A percentile compares a stretch with the other conserved stretches of the same genome.
phyloP scores from a whole-genome alignment of 1,140 invertebrate genomes.

The Brachionus sp. region DNA sequence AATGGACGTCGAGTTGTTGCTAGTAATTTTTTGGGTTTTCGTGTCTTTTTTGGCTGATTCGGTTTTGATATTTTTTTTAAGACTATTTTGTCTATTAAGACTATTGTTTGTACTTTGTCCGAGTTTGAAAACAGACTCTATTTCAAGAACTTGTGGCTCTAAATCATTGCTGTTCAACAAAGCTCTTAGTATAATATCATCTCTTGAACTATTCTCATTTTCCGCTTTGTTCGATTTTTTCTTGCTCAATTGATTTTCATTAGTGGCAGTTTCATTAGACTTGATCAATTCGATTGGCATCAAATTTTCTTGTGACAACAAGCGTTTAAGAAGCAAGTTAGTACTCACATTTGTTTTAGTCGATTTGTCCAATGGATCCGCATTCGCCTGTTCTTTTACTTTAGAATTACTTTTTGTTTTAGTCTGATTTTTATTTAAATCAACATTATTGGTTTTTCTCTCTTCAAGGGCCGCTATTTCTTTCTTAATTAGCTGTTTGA shows the following conservation, averaged over 20 bases:
- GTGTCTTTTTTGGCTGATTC: background rate
- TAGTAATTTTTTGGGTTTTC: background rate
- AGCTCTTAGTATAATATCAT: conserved; percentile 28
- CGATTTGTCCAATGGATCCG: background rate
- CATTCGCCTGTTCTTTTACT: background rate
- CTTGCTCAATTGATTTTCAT: background rate
- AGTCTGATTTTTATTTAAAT: background rate
- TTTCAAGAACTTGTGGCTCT: conserved; percentile 12
- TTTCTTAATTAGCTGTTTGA: conserved; percentile 20
- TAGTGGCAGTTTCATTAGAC: background rate
- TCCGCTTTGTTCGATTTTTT: background rate
- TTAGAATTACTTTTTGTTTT: background rate
- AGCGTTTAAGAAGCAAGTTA: background rate
- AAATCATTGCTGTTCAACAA: conserved; percentile 20
- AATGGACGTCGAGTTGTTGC: background rate
- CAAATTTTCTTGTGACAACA: background rate
- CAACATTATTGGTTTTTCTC: background rate
- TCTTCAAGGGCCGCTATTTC: background rate
- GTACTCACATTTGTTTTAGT: background rate
- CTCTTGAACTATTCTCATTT: background rate
- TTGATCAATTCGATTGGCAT: background rate
- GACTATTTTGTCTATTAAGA: background rate
- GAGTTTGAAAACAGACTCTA: conserved; percentile 32
- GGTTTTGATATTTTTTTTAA: background rate
- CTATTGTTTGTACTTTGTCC: background rate